Evolutionary conservation across 2,797 vertebrate genomes (phyloP), one percentile per base, ranked within the genome.

Genomic region (Mormyrops boulengeri): DNA sequence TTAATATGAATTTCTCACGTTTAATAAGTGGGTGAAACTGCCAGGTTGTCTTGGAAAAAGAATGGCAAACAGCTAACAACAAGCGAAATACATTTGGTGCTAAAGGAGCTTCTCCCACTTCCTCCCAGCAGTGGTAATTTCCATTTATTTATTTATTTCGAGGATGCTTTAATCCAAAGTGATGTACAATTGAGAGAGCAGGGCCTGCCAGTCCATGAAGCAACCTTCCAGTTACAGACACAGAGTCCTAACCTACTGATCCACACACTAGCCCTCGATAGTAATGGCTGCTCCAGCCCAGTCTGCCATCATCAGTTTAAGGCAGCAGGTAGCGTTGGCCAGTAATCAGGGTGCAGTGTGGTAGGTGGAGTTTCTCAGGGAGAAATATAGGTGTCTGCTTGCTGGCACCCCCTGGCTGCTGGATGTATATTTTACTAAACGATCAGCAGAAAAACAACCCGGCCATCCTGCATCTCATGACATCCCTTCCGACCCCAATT

Each of bases 401-500:
- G 7, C 19, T n/a, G 82, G 19, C 38, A 2, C 22, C 47, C n/a
- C 82, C 41, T 47, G 3, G 19, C 11, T 52, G 44, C 49, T 52
- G 47, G 47, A n/a, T 53, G 49, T 85, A 50, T 26, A 26, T 2
- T 34, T 49, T 14, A 26, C 47, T 2, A 19, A 14, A 85, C 0
- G 3, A 49, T 52, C 82, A 85, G 82, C 47, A 9, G 38, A 49
- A 17, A 34, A 53, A 26, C 4, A 50, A 50, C 26, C 30, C 0
- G 11, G 4, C 49, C 12, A 53, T 26, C 49, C 4, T 85, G 49
- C 22, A 17, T 34, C 41, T 26, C n/a, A 52, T 52, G 82, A 30
- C 82, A 3, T 1, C 38, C 73, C 38, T 90, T 88, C 91, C 90
- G 34, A 89, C 89, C 92, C 94, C 87, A 89, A 87, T 90, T 95